phyloP scores from a whole-genome alignment of 2,113 vertebrate species.

The Phaetusa simplex region DNA sequence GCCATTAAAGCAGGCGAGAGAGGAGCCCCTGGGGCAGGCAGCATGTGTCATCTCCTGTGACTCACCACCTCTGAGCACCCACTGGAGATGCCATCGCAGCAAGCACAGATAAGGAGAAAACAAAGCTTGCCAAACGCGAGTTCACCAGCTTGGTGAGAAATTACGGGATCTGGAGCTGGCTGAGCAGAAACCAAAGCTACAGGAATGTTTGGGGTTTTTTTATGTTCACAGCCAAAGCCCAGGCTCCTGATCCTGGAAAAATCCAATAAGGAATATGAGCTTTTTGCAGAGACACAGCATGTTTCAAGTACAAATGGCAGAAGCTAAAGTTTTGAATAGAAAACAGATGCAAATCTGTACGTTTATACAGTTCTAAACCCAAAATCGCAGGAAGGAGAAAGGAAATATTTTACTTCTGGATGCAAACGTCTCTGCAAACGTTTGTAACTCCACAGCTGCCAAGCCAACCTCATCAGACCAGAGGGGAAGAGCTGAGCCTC shows the following conservation, averaged over 20 bases:
- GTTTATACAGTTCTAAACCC: neutral
- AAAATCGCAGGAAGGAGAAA: neutral
- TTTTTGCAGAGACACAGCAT: neutral
- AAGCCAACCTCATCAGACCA: neutral
- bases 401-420: neutral
- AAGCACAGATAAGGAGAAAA: neutral
- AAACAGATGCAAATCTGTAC: neutral
- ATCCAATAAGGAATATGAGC: neutral
- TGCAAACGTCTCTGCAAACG: neutral
- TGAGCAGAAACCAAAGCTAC: neutral
- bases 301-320: neutral
- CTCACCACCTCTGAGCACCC: neutral
- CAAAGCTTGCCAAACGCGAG: neutral
- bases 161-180: neutral
- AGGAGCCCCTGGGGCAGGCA: neutral
- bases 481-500: neutral
- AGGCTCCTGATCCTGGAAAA: neutral
- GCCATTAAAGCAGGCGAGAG: neutral
- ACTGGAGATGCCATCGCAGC: neutral
- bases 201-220: neutral
- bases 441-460: neutral
- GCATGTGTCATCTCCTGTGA: neutral
- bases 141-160: neutral
- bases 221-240: neutral
- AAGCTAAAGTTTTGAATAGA: neutral